These are phyloP conservation scores for Antheraea mylitta DNA, from an alignment of 1,140 invertebrate species.

Conservation along the genomic window DNA sequence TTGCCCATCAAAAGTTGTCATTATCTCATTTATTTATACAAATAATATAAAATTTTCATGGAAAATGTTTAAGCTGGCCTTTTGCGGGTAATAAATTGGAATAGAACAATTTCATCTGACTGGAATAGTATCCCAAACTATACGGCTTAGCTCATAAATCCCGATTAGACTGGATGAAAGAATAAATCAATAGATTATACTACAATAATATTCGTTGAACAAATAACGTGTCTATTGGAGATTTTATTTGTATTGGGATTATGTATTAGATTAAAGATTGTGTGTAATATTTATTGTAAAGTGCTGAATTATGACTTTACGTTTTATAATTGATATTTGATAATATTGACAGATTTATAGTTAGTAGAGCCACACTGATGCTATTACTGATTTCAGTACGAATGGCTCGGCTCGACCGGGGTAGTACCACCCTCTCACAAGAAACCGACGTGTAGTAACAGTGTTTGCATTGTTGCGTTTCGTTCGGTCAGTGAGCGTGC, in stretches of 20 bases:
- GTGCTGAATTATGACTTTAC: no score
- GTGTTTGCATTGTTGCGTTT: no score
- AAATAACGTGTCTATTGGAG: slow-evolving; percentile 16
- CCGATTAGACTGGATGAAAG: slow-evolving; percentile 48
- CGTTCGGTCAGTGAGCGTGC: no score
- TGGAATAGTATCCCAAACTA: slow-evolving; percentile 47
- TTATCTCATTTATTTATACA: slow-evolving; percentile 37
- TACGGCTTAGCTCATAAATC: slow-evolving; percentile 53
- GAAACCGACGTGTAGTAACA: no score
- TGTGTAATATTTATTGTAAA: not conserved
- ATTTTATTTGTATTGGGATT: not conserved
- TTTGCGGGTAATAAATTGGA: slow-evolving; percentile 56
- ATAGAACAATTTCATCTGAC: slow-evolving; percentile 61
- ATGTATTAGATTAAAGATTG: not conserved
- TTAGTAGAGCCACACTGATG: no score
- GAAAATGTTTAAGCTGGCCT: slow-evolving; percentile 50
- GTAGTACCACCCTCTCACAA: no score
- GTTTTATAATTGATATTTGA: no score
- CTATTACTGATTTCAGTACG: no score
- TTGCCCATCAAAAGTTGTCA: not conserved
- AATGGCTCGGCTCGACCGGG: no score
- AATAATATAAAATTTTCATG: slow-evolving; percentile 35
- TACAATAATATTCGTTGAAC: slow-evolving; percentile 32
- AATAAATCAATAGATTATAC: slow-evolving; percentile 50
- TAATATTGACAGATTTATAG: no score